Conservation (phyloP, 2,113 vertebrate species). For the Tretioscincus oriximinensis region DNA sequence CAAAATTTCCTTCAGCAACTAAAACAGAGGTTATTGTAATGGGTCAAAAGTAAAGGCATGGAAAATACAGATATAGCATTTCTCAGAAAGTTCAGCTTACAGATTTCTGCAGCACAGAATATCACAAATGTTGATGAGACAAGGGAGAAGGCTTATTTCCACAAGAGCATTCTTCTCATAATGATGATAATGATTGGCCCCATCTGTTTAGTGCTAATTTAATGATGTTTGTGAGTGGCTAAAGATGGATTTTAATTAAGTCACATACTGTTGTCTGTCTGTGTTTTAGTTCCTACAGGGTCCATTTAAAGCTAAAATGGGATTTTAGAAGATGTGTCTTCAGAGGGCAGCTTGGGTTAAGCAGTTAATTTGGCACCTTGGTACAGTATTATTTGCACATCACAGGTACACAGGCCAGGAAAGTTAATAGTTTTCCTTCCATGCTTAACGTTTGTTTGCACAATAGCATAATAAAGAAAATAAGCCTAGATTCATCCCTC, state of each 20-base stretch:
- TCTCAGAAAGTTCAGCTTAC: constrained; percentile 45
- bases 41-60: not conserved
- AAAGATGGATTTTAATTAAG: constrained; percentile 59
- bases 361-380: constrained; percentile 41
- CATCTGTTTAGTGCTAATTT: constrained; percentile 65
- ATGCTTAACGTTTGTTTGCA: not conserved
- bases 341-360: constrained; percentile 27
- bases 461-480: not conserved
- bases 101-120: constrained; percentile 28
- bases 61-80: constrained; percentile 28
- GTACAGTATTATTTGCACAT: constrained; percentile 12
- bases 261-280: constrained; percentile 36
- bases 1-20: not conserved
- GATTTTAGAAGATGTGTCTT: constrained; percentile 4
- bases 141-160: constrained; percentile 43
- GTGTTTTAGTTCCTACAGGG: constrained; percentile 45
- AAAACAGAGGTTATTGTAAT: not conserved
- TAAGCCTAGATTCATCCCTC: not conserved
- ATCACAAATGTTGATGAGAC: constrained; percentile 41
- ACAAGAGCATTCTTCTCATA: constrained; percentile 22
- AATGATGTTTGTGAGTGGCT: constrained; percentile 50
- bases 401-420: constrained; percentile 19
- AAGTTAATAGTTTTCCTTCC: constrained; percentile 10
- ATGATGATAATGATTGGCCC: constrained; percentile 54
- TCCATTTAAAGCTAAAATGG: constrained; percentile 43